A percentile compares a stretch with the other conserved stretches of the same genome.
Evolutionary conservation across 2,888 invertebrate genomes (phyloP).

Genomic region (Physocephala rufipes): DNA sequence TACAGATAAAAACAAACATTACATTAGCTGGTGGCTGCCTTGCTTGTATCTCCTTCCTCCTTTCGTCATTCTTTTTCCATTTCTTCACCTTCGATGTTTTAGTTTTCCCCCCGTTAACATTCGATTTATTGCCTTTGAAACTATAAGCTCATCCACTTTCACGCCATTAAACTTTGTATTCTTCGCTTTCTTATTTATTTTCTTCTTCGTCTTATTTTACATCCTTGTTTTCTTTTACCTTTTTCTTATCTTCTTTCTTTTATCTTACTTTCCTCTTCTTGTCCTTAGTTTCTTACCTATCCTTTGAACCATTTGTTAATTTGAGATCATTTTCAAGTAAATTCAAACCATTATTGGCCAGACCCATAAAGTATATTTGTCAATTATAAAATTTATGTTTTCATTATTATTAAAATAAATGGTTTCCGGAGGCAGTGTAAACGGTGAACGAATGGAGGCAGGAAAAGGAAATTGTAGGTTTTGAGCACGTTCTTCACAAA

Average conservation of each 20-base stretch:
- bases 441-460: no score
- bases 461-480: conserved; percentile 13
- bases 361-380: conserved; percentile 3
- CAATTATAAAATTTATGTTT: conserved; percentile 33
- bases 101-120: no score
- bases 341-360: background rate
- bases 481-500: conserved; percentile 20
- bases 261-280: conserved; percentile 26
- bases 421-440: no score
- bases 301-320: background rate
- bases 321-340: background rate
- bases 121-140: no score
- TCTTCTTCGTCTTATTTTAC: background rate
- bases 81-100: background rate
- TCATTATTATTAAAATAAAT: conserved; percentile 28
- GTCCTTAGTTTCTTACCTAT: background rate
- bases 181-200: background rate
- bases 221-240: background rate
- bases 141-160: no score
- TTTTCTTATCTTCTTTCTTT: no score
- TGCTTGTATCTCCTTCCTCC: background rate
- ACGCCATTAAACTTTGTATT: background rate
- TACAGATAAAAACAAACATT: no score
- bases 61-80: background rate
- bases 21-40: no score